A percentile compares a stretch with the other conserved stretches of the same genome.
Conservation (phyloP, 2,888 invertebrate species). For the Perizoma affinitatum region DNA sequence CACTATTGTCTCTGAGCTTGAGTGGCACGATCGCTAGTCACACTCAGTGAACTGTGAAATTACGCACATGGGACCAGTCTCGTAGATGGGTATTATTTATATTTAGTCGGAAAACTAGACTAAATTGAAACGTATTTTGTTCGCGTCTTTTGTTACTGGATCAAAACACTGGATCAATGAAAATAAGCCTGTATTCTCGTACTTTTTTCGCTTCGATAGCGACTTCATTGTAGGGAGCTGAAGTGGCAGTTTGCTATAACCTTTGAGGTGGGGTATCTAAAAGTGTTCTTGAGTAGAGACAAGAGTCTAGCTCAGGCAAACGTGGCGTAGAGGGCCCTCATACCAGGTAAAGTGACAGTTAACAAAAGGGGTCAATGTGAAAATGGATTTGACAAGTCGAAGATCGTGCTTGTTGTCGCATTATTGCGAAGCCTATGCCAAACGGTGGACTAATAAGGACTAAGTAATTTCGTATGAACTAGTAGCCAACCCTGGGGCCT, state of each 20-base stretch:
- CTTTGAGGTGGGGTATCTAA: neutral
- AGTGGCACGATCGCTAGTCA: slow-evolving; percentile 11
- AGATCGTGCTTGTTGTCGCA: neutral
- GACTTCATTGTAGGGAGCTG: slow-evolving; percentile 2
- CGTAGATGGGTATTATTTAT: slow-evolving; percentile 12
- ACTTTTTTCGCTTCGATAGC: neutral
- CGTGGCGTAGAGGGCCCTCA: slow-evolving; percentile 8
- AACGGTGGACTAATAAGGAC: too few species aligned
- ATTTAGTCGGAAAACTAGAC: neutral
- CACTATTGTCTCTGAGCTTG: slow-evolving; percentile 15
- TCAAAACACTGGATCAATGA: too few species aligned
- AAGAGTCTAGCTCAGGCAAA: slow-evolving; percentile 9
- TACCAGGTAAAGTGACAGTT: slow-evolving; percentile 10
- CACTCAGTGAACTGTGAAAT: slow-evolving; percentile 24
- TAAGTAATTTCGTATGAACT: too few species aligned
- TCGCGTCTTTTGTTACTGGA: too few species aligned
- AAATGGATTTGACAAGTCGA: slow-evolving; percentile 6
- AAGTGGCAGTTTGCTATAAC: slow-evolving; percentile 21
- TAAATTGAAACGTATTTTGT: too few species aligned
- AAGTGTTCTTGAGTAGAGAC: slow-evolving; percentile 22
- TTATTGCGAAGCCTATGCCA: too few species aligned
- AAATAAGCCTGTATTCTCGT: too few species aligned
- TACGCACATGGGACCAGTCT: slow-evolving; percentile 20
- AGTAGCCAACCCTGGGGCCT: too few species aligned
- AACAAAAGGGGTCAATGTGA: slow-evolving; percentile 10